phyloP scores from a whole-genome alignment of 2,888 invertebrate genomes.

The Thera britannica region DNA sequence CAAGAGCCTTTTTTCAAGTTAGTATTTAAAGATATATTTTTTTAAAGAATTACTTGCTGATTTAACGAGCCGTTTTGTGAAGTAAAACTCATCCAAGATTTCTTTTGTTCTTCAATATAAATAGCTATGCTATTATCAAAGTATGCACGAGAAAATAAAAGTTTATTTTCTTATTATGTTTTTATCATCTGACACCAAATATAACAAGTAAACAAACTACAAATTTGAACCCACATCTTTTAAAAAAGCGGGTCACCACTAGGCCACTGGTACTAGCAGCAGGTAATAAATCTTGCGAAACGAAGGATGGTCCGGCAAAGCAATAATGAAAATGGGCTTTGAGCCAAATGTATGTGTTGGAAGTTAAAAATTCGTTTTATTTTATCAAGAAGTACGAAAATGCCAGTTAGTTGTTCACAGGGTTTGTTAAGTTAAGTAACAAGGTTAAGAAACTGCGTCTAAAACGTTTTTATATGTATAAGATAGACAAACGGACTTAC shows the following conservation, averaged over 20 bases:
- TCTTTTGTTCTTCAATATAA: too few species aligned
- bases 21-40: neutral
- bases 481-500: too few species aligned
- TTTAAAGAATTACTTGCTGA: too few species aligned
- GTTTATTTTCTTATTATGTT: too few species aligned
- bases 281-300: constrained; percentile 24
- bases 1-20: constrained; percentile 11
- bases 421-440: neutral
- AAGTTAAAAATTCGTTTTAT: neutral
- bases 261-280: neutral
- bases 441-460: too few species aligned
- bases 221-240: neutral
- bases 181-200: too few species aligned
- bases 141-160: too few species aligned
- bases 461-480: too few species aligned
- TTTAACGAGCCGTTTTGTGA: too few species aligned
- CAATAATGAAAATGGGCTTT: constrained; percentile 26
- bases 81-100: too few species aligned
- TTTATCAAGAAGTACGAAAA: neutral
- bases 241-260: neutral
- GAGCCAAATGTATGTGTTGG: constrained; percentile 24
- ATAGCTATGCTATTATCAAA: too few species aligned
- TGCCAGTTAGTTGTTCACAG: neutral
- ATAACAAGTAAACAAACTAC: too few species aligned
- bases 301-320: constrained; percentile 15